A percentile compares a stretch with the other conserved stretches of the same genome.
These are phyloP conservation scores for Drosophila paranaensis DNA, from an alignment of 2,888 invertebrate genomes.

Conservation along the genomic window DNA sequence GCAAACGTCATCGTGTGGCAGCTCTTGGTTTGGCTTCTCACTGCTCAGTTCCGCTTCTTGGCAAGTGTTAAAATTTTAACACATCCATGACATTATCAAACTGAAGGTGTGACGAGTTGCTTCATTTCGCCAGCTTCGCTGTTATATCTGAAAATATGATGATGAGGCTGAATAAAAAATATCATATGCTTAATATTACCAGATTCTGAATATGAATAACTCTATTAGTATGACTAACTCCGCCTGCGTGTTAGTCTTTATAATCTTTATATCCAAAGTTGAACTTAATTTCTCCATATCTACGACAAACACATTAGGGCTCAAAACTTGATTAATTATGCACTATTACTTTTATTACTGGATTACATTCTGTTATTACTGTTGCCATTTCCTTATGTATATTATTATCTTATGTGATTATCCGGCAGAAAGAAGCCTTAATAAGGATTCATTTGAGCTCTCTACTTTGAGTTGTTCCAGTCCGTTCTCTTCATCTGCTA, in stretches of 20 bases:
- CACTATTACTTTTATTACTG: neutral
- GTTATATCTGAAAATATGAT: neutral
- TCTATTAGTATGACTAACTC: too few relatives aligned
- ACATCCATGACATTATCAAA: conserved; percentile 70
- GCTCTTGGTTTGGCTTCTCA: conserved; percentile 36
- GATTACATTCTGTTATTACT: neutral
- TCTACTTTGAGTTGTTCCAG: neutral
- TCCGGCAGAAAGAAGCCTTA: conserved; percentile 2
- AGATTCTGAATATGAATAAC: neutral
- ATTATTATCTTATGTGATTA: conserved; percentile 1
- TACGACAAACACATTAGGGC: neutral
- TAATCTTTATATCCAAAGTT: neutral
- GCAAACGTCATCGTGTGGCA: conserved; percentile 71
- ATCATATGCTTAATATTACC: neutral
- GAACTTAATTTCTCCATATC: neutral
- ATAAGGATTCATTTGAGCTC: neutral
- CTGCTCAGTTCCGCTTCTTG: conserved; percentile 13
- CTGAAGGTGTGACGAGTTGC: conserved; percentile 22
- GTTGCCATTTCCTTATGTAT: neutral
- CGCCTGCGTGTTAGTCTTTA: too few relatives aligned
- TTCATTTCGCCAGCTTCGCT: conserved; percentile 3
- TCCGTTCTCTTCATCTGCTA: neutral
- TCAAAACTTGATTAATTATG: neutral
- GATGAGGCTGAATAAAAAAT: neutral
- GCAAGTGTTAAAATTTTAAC: conserved; percentile 58